These are phyloP conservation scores for Eupithecia insigniata DNA, from an alignment of 2,888 invertebrate species.

Conservation along the genomic window DNA sequence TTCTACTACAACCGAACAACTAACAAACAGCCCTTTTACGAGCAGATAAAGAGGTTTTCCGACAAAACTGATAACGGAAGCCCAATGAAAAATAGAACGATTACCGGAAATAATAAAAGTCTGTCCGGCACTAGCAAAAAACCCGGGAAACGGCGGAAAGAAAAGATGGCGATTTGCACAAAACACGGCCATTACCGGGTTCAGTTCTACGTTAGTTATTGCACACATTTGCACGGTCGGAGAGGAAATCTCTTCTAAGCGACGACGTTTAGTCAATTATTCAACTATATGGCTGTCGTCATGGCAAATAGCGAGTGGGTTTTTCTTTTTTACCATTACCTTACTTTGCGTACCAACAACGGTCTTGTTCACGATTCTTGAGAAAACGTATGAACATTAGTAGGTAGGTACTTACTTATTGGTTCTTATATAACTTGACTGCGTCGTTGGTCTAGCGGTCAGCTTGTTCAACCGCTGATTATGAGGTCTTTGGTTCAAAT, in stretches of 20 bases:
- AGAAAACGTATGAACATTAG: neutral
- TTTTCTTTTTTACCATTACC: conserved; percentile 5
- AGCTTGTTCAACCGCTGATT: too few species aligned
- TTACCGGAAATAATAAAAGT: conserved; percentile 26
- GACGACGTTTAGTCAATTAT: conserved; percentile 13
- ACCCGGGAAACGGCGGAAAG: conserved; percentile 54
- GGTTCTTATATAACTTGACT: too few species aligned
- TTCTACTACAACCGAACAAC: neutral
- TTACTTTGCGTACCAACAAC: neutral
- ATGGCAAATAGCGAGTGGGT: conserved; percentile 7
- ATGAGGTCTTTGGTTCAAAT: too few species aligned
- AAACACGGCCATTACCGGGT: conserved; percentile 65
- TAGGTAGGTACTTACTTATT: too few species aligned
- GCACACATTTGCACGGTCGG: conserved; percentile 55
- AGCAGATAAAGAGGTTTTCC: conserved; percentile 12
- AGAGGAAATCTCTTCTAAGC: conserved; percentile 43
- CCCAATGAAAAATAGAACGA: conserved; percentile 8
- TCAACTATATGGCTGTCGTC: conserved; percentile 17
- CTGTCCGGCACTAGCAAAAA: conserved; percentile 39
- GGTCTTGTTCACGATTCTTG: neutral
- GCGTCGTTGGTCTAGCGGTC: too few species aligned
- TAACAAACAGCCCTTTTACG: neutral
- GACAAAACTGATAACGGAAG: conserved; percentile 14
- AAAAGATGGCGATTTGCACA: conserved; percentile 61
- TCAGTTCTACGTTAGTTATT: conserved; percentile 61